Conservation (phyloP, 2,797 vertebrate species). For the Lithobates pipiens region DNA sequence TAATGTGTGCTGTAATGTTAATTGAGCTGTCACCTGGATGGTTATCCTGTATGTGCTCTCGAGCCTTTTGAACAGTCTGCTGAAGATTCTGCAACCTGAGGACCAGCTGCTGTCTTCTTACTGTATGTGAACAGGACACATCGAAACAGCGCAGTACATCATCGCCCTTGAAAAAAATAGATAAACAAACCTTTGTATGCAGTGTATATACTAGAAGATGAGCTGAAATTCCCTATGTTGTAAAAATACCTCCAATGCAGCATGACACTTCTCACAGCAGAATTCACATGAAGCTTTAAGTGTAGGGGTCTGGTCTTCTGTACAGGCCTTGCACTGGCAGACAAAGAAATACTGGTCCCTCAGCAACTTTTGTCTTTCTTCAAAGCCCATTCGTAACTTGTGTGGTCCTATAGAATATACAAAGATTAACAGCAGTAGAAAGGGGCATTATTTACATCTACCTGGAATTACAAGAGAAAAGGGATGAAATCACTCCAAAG, state of each 20-base stretch:
- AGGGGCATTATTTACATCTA: too few species aligned
- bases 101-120: conserved; percentile 65
- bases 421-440: background rate
- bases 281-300: conserved; percentile 64
- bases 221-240: background rate
- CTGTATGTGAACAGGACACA: conserved; percentile 63
- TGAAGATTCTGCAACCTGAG: conserved; percentile 74
- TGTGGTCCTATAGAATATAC: conserved; percentile 79
- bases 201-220: background rate
- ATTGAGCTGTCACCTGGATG: conserved; percentile 75
- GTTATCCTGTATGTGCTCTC: conserved; percentile 75
- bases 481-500: too few species aligned
- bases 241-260: conserved; percentile 77
- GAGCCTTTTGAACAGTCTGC: conserved; percentile 70
- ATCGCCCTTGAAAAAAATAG: conserved; percentile 68
- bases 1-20: background rate
- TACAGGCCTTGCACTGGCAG: conserved; percentile 85
- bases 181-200: background rate
- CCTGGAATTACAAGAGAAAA: too few species aligned
- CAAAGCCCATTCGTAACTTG: conserved; percentile 77
- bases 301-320: conserved; percentile 65
- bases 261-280: conserved; percentile 80
- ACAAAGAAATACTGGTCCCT: conserved; percentile 91
- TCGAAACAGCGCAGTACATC: conserved; percentile 69
- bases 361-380: conserved; percentile 81